Evolutionary conservation across 2,888 invertebrate species (phyloP), one percentile per base, ranked within the genome.

Genomic region (Epirrhoe tristata): DNA sequence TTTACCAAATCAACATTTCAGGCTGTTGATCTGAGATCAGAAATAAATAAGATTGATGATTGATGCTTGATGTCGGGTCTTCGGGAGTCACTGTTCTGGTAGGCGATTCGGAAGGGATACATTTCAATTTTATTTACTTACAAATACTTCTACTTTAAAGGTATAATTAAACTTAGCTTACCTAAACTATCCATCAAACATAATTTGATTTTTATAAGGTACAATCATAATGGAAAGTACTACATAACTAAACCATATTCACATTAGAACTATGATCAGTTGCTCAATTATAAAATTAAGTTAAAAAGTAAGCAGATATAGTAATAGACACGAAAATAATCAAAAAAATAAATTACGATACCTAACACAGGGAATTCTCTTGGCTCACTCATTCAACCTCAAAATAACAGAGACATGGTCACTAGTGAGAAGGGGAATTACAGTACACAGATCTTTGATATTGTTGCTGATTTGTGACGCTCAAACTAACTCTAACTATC

Each of bases 1-100:
- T 87, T 91, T 87, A 91, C 88, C 89, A 90, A 91, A 89, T 91
- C 87, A 91, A 91, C 90, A 88, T 83, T 83, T 81, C 81, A 83
- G 82, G 82, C 81, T 82, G 87, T 87, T 86, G 85, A 87, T 86
- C 88, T 88, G 90, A 91, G 91, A 91, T 92, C 90, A 89, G 90
- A 89, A 83, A 87, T 86, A 87, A 88, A 87, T 87, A 86, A 84
- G 81, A 81, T 81, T 79, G 76, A 80, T 78, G 77, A 75, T 77
- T 74, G 58, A 55, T 59, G 57, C 17, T 58, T 31, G 57, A 52
- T 55, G 63, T 50, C 10, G 16, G 51, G 12, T 50, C 53, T 58
- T 61, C 50, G 17, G 31, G 59, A 71, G 69, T 72, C 72, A 52
- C 72, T 69, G 58, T 69, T 62, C 69, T 70, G 73, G 68, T 70